Conservation (phyloP, 2,797 vertebrate genomes). For the Tenualosa thibaudeaui region DNA sequence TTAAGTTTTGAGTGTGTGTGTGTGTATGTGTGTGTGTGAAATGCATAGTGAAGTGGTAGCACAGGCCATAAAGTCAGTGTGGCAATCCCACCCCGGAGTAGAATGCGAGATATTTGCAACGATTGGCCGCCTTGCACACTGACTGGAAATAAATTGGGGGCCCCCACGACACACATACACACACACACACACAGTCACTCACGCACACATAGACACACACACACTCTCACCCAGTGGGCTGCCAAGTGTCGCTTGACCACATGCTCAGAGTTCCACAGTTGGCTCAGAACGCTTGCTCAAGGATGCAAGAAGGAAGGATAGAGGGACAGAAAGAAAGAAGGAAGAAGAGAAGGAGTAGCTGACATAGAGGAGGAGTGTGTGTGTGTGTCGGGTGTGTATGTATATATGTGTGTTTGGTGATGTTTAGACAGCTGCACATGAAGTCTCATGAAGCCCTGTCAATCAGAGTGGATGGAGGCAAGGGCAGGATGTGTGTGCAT, state of each 20-base stretch:
- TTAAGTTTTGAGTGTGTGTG: no score
- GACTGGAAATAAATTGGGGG: background rate
- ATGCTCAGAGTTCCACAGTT: background rate
- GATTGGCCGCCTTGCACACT: background rate
- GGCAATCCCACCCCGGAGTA: background rate
- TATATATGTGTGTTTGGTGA: slow-evolving; percentile 52
- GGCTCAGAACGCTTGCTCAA: background rate
- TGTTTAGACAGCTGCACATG: slow-evolving; percentile 81
- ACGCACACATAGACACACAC: slow-evolving; percentile 4
- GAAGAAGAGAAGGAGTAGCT: background rate
- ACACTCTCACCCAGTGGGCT: background rate
- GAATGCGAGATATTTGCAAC: background rate
- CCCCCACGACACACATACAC: background rate
- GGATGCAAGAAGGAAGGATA: background rate
- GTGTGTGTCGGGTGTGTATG: no score
- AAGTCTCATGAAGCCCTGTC: slow-evolving; percentile 58
- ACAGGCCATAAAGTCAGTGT: background rate
- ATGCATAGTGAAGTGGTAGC: no score
- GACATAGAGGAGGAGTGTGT: background rate
- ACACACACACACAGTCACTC: background rate
- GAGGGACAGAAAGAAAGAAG: slow-evolving; percentile 31
- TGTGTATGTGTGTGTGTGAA: no score
- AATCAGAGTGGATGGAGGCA: slow-evolving; percentile 21
- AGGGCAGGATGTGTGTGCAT: slow-evolving; percentile 49
- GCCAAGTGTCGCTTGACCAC: background rate